Percentiles rank a stretch among this genome's conserved stretches.
Evolutionary conservation across 2,797 vertebrate species (phyloP).

Genomic region (Sebastes variabilis): DNA sequence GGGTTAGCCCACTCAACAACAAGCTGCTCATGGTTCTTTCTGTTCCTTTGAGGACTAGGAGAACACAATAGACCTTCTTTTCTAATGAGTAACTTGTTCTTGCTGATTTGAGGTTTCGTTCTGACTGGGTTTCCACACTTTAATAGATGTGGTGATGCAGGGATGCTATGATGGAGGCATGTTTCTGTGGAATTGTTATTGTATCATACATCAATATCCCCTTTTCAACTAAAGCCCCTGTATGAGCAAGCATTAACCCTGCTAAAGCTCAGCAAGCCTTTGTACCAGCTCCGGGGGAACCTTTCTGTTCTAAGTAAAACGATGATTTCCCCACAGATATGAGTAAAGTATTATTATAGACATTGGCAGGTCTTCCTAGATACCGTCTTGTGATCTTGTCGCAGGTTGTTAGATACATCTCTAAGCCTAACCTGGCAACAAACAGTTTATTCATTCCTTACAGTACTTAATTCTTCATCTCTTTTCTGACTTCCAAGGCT

Average conservation of each 20-base stretch:
- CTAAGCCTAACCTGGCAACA: not conserved
- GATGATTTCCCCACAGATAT: not conserved
- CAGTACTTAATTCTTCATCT: not conserved
- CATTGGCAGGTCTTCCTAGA: not conserved
- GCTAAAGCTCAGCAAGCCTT: not conserved
- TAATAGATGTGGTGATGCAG: not conserved
- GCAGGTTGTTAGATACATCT: not conserved
- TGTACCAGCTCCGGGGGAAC: not conserved
- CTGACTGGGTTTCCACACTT: not conserved
- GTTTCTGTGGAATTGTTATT: conserved; percentile 3
- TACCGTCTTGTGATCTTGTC: not conserved
- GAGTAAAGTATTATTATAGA: not conserved
- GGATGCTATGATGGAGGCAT: not conserved
- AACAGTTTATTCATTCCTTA: not conserved
- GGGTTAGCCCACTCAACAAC: conserved; percentile 7
- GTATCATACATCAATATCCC: no score
- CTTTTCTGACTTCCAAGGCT: conserved; percentile 27
- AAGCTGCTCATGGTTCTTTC: not conserved
- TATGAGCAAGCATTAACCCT: not conserved
- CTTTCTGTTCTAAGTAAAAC: not conserved
- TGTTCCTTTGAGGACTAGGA: not conserved
- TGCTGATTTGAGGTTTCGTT: not conserved
- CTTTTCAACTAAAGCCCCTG: not conserved
- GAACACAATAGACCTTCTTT: not conserved
- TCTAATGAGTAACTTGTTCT: not conserved